Evolutionary conservation across 35 echinoderm and acorn worm species (phyloP).

Genomic region (Lytechinus pictus): DNA sequence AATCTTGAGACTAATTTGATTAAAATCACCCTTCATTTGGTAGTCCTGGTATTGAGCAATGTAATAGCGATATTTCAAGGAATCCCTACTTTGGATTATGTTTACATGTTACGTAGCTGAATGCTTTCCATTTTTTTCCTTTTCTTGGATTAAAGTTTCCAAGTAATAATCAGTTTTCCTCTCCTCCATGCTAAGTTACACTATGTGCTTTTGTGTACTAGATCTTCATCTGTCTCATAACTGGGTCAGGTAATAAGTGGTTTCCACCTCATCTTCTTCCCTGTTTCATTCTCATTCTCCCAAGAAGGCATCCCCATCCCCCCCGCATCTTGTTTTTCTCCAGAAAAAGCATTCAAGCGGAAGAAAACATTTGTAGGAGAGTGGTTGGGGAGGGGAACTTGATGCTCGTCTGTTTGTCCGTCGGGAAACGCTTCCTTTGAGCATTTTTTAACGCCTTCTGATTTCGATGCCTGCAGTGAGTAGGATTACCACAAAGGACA

Average conservation of each 20-base stretch:
- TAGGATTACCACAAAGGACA: background rate
- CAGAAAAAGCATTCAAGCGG: background rate
- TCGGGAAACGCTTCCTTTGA: background rate
- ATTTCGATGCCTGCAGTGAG: background rate
- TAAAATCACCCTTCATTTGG: too few species aligned
- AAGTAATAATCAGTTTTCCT: background rate
- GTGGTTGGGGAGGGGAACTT: background rate
- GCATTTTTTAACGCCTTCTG: background rate
- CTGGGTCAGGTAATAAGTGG: background rate
- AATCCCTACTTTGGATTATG: too few species aligned
- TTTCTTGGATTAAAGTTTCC: background rate
- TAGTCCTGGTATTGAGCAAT: too few species aligned
- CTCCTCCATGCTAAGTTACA: background rate
- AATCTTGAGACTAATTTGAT: too few species aligned
- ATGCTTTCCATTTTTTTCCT: too few species aligned
- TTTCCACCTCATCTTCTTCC: background rate
- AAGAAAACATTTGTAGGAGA: background rate
- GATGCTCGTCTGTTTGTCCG: background rate
- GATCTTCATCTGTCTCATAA: background rate
- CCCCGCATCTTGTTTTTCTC: background rate
- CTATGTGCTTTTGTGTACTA: background rate
- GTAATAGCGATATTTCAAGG: too few species aligned
- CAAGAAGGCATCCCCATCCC: background rate
- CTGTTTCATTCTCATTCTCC: background rate
- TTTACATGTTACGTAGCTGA: too few species aligned